Conservation (phyloP, 2,888 invertebrate genomes). For the Argyresthia goedartella region DNA sequence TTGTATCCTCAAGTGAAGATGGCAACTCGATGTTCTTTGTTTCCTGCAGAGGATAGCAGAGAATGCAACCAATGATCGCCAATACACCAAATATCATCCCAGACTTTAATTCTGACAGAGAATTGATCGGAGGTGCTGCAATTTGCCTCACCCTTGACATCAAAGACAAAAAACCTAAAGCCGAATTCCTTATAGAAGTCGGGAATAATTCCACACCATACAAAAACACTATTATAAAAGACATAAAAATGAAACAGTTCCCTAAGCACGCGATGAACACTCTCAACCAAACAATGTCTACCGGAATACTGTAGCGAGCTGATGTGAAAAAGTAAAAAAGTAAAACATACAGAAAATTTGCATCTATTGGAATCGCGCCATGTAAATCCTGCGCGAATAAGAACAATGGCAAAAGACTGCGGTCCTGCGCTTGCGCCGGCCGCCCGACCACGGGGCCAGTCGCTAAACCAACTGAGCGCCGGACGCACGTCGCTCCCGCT, state of each 20-base stretch:
- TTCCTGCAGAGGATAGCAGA: constrained; percentile 77
- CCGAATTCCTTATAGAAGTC: constrained; percentile 85
- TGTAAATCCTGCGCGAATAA: too few species aligned
- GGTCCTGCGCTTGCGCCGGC: too few species aligned
- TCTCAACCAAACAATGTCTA: constrained; percentile 42
- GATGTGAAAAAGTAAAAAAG: too few species aligned
- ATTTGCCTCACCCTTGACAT: constrained; percentile 86
- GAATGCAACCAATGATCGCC: constrained; percentile 73
- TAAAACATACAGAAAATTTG: too few species aligned
- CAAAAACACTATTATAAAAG: constrained; percentile 86
- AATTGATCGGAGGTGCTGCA: constrained; percentile 80
- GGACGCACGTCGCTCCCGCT: too few species aligned
- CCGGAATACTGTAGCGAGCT: too few species aligned
- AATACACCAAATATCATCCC: constrained; percentile 73
- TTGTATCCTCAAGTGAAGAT: constrained; percentile 34
- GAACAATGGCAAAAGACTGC: too few species aligned
- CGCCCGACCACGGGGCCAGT: too few species aligned
- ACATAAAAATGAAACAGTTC: constrained; percentile 82
- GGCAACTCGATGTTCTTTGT: constrained; percentile 41
- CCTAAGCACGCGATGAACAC: constrained; percentile 76
- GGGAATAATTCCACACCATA: constrained; percentile 90
- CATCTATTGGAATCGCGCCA: too few species aligned
- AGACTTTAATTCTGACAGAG: constrained; percentile 43
- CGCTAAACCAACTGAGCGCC: too few species aligned
- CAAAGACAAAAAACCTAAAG: constrained; percentile 84